Base-by-base conservation (phyloP, 1,140 invertebrate genomes). In the Polypedilum vanderplanki region DNA sequence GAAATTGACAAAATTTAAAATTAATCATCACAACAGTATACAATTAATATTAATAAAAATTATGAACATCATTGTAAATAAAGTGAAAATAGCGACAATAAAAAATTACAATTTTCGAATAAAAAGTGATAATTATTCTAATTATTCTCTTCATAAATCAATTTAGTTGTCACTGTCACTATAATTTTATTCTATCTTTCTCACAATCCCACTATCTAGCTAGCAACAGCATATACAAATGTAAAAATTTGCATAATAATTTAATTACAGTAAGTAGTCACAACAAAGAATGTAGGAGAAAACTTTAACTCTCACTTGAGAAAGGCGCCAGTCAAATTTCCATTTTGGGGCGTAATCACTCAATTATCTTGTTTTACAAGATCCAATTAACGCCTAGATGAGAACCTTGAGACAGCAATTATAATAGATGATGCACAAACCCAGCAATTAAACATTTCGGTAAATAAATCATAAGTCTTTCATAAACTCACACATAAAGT, bases 71-170 rank as follows among this genome's bases (percentile, higher is more conserved):
- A 57, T 12, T 57, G 46, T 57, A 57, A 57, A 57, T 57, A 57
- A 57, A 57, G 46, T 57, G 46, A 57, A 57, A 57, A 57, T 57
- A 57, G 46, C 46, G 46, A 57, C 12, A 57, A 12, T 57, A 57
- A 57, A 57, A n/a, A 57, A n/a, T 57, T 57, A n/a, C 12, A 57
- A 57, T n/a, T n/a, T 57, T 57, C 12, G n/a, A 12, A 57, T 57
- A 57, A 57, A 57, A n/a, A n/a, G 10, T 57, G n/a, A n/a, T 57
- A 57, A 57, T 57, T 57, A 57, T 57, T 57, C 46, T n/a, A 57
- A 57, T 57, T 57, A 57, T n/a, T 57, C 46, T 57, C 24, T 57
- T 57, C 46, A 57, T 57, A 57, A 57, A 57, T 57, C 46, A 57
- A 57, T n/a, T n/a, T 57, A 57, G 12, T 15, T 57, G 46, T 57